Evolutionary conservation across 2,888 invertebrate species (phyloP), one percentile per base, ranked within the genome.

Genomic region (Metopia argyrocephala): DNA sequence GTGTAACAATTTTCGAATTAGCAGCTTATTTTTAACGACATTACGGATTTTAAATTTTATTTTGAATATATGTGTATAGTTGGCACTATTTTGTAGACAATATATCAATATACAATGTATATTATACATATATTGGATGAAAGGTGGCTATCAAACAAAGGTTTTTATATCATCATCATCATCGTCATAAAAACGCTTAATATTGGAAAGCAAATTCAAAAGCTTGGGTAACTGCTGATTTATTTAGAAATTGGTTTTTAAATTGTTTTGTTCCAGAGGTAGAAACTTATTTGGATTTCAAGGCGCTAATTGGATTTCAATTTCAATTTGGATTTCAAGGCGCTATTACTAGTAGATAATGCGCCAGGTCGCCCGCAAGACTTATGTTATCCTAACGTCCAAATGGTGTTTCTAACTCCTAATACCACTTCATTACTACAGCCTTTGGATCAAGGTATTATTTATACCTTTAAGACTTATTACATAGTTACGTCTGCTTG

Each of bases 361-460:
- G 54, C 54, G 20, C 54, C 31, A 54, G 66, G 25, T 66, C 54
- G 31, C 23, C 66, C 45, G n/a, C 38, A 54, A 54, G 21, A 45
- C 18, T 66, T 54, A 20, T 20, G 50, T 48, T 48, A 48, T 21
- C 46, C 38, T 46, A 45, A 62, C 45, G 61, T 62, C 12, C 38
- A 62, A 62, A 46, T 62, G n/a, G 27, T 27, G 48, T 48, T 48
- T 48, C 18, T 64, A 15, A 50, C 65, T 15, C 46, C 64, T 28
- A 64, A 50, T 27, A 64, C 48, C 18, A 48, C 64, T 23, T 64
- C 27, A 46, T 38, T 64, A 5, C 3, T 64, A 20, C 52, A 83
- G 56, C 79, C 81, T 21, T 56, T 84, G 20, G 74, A 84, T 70
- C 52, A 65, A 65, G 31, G 28, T 20, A 52, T 31, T 28, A 52